Base-by-base conservation (phyloP, 2,888 invertebrate genomes). In the Trissolcus brochymenae region DNA sequence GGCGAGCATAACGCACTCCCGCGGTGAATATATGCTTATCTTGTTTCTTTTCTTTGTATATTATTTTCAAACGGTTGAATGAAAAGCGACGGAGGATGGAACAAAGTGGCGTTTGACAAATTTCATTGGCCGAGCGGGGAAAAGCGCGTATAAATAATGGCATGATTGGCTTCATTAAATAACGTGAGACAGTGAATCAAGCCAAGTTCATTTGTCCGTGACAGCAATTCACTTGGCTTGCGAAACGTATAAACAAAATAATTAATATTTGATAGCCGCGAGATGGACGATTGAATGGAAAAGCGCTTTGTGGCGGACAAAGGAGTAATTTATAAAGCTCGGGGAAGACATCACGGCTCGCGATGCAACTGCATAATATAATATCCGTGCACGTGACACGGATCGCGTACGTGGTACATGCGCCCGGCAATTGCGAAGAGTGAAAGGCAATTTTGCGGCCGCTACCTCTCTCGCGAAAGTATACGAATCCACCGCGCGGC, bases 391-490 rank as follows among this genome's bases (percentile, higher is more conserved):
- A 17, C 62, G 73, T 70, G 73, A 70, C 70, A 65, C 55, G 55
- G 72, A 68, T 65, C 70, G 55, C 50, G 67, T 53, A 61, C 59
- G 35, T 35, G 35, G 35, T 35, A 68, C 68, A 70, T 60, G 73
- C 73, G 56, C 50, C 43, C 66, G 72, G 59, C 54, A 55, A 68
- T 66, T 62, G 74, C 73, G 35, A 65, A 70, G 55, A 62, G 78
- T 78, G 78, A 78, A 78, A 78, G 78, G 78, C 67, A 71, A 67
- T 75, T 74, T 70, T 56, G 77, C 74, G 11, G 19, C 54, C 71
- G 65, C 57, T 57, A 51, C 75, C 67, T 57, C 53, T 50, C 57
- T 29, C 68, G 68, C 78, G 78, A 78, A 75, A 75, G 78, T 74
- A 70, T 11, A 11, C 25, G 19, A 41, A 40, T 16, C 50, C 54